Percentiles rank a stretch among this genome's conserved stretches.
Conservation (phyloP, 1,140 invertebrate genomes). For the Trichonephila clavipes region DNA sequence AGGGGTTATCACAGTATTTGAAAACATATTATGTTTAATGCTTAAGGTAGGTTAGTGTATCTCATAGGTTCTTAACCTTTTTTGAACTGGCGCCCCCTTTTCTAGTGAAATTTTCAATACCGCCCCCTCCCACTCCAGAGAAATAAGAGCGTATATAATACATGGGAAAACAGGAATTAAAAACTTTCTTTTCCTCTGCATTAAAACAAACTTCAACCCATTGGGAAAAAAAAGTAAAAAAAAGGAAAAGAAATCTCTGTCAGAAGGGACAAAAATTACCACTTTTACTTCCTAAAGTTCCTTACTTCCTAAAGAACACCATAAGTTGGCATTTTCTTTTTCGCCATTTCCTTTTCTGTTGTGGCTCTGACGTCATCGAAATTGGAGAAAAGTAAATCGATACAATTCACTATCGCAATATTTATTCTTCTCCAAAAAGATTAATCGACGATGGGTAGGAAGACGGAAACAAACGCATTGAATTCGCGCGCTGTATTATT, state of each 20-base stretch:
- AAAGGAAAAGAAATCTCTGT: not conserved
- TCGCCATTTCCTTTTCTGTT: not conserved
- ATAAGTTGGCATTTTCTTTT: not conserved
- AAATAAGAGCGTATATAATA: too few species aligned
- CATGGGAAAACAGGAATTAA: too few species aligned
- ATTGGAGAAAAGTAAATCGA: not conserved
- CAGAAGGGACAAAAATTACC: not conserved
- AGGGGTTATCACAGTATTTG: too few species aligned
- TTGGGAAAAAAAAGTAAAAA: not conserved
- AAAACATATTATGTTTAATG: too few species aligned
- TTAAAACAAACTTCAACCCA: too few species aligned
- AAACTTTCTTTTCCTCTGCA: too few species aligned
- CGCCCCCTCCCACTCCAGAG: too few species aligned
- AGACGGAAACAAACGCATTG: not conserved
- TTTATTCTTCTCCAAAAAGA: conserved; percentile 18
- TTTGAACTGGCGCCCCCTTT: too few species aligned
- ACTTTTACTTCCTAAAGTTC: not conserved
- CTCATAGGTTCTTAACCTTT: too few species aligned
- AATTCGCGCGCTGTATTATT: not conserved
- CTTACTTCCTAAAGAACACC: not conserved
- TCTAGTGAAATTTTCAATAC: too few species aligned
- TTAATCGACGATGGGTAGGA: not conserved
- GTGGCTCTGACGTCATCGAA: not conserved
- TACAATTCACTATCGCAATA: conserved; percentile 1
- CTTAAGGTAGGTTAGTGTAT: too few species aligned